Percentiles rank a stretch among this genome's conserved stretches.
Evolutionary conservation across 2,888 invertebrate species (phyloP).

Genomic region (Eupithecia dodoneata): DNA sequence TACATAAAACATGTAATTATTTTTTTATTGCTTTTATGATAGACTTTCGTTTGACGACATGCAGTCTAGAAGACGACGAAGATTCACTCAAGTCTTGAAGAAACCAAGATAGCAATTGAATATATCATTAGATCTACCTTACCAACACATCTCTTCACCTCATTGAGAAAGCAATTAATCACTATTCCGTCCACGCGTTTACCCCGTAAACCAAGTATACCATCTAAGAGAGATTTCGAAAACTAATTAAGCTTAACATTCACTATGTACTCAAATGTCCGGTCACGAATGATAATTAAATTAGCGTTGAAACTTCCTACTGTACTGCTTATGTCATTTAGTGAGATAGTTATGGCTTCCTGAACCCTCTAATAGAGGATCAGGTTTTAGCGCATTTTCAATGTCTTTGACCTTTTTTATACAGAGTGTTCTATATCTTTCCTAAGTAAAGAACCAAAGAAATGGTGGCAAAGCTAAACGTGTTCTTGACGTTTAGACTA

Average conservation of each 20-base stretch:
- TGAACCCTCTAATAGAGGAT: constrained; percentile 32
- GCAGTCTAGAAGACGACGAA: no score
- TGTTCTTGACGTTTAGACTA: background rate
- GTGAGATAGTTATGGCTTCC: constrained; percentile 51
- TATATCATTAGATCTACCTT: background rate
- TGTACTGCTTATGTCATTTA: constrained; percentile 44
- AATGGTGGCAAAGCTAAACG: background rate
- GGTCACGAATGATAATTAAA: constrained; percentile 61
- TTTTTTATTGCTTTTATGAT: no score
- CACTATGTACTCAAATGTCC: constrained; percentile 53
- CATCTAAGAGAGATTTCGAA: constrained; percentile 53
- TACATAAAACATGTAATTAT: no score
- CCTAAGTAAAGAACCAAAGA: background rate
- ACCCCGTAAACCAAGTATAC: constrained; percentile 34
- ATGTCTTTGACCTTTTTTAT: constrained; percentile 26
- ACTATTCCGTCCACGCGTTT: constrained; percentile 36
- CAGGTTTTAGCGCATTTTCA: constrained; percentile 38
- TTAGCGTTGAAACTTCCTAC: constrained; percentile 54
- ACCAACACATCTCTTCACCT: constrained; percentile 8
- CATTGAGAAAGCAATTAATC: constrained; percentile 36
- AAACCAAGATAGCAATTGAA: no score
- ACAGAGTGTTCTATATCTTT: background rate
- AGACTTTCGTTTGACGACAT: no score
- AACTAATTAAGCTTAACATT: constrained; percentile 54
- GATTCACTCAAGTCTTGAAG: no score